Base-by-base conservation (phyloP, 2,888 invertebrate genomes). In the Melieria picta region DNA sequence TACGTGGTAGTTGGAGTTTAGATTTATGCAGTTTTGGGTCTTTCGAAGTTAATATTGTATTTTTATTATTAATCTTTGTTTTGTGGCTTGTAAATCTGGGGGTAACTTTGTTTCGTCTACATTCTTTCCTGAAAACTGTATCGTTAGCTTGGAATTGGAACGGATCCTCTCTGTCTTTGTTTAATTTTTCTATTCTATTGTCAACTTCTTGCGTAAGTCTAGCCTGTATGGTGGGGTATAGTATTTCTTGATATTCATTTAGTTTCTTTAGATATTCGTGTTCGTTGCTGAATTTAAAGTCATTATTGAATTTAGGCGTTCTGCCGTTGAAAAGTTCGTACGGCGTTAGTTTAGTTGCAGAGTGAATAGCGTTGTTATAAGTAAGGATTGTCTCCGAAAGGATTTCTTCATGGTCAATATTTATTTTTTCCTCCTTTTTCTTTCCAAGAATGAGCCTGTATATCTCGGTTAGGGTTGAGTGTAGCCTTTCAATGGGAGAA, bases 331-430 rank as follows among this genome's bases (percentile, higher is more conserved):
- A 57, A n/a, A 57, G 10, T 1, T 1, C 7, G 7, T 57, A 13
- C 6, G 13, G 57, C 9, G 57, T 57, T 7, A n/a, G 13, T 57
- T 57, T 57, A 13, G 57, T 57, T 6, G 4, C 13, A 1, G 57
- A 57, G 30, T 57, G 58, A 7, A 58, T 42, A 30, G 58, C 58
- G 42, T 58, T 58, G 43, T 58, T 58, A 11, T 58, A 58, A 10
- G 58, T 30, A 30, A 42, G 30, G 7, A 30, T 7, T 5, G 57
- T 57, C 11, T 57, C 57, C 4, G 4, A 10, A 16, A 58, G 58
- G 6, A 58, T 58, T 7, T 58, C 58, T 5, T 58, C 16, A 58
- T 9, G 58, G 13, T 58, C 58, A 4, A 11, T 13, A 4, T 42
- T 43, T 13, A 30, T 6, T 58, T 58, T 58, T 7, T 58, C 11